Evolutionary conservation across 2,797 vertebrate species (phyloP), one percentile per base, ranked within the genome.

Genomic region (Brachyrhaphis roseni): DNA sequence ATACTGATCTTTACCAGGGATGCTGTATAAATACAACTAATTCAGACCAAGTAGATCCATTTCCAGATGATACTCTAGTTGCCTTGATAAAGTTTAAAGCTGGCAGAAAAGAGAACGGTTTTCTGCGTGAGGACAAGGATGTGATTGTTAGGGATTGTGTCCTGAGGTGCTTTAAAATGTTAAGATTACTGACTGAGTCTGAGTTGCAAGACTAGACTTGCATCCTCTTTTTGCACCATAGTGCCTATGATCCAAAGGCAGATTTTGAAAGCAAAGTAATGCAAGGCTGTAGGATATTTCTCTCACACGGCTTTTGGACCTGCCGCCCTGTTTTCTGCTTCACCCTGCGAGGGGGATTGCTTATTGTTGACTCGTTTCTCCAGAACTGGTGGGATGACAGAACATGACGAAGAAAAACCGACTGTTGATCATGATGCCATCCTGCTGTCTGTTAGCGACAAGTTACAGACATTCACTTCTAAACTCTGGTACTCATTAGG

Each of bases 161-260:
- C 78, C 85, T 76, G 62, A 87, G 88, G 78, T 83, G 72, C 84
- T 91, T 82, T 64, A 20, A 82, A 76, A 77, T 76, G 62, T 81
- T 36, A 73, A 3, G 53, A 72, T 74, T 85, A 78, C 87, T 85
- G 83, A 88, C 85, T 82, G 85, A 86, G 85, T 62, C 79, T 84
- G 78, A 81, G 82, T 78, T 68, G 64, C 34, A 39, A 41, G 20
- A 2, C 23, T 46, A 39, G 77, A 88, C 84, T 74, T 74, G 76
- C 78, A 79, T 89, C 88, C 90, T 92, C 91, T 81, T 91, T 90
- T 89, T 91, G 93, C 89, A 88, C 93, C 93, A 51, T 79, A 81
- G 93, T 95, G 93, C 93, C 94, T 95, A 83, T 91, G 84, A 86
- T 87, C 73, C 68, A 79, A 45, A 47, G 81, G 84, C 86, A 82